A percentile compares a stretch with the other conserved stretches of the same genome.
Evolutionary conservation across 1,140 invertebrate genomes (phyloP).

Genomic region (Drosophila nikananu): DNA sequence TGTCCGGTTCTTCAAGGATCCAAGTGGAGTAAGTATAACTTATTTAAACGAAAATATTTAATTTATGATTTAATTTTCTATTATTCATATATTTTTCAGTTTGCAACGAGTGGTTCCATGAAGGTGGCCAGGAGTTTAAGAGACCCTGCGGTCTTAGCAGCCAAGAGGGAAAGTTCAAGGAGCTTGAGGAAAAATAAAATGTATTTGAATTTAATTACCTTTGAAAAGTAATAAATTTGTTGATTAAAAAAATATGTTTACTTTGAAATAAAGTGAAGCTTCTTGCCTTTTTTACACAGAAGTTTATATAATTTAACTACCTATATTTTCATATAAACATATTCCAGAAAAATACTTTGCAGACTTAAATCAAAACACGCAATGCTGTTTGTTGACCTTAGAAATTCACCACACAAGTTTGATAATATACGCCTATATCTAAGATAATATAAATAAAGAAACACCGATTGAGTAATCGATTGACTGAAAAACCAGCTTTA

Average conservation of each 20-base stretch:
- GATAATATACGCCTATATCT: background rate
- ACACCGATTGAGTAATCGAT: background rate
- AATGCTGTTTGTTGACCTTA: background rate
- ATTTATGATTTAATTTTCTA: conserved; percentile 87
- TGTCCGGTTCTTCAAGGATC: conserved; percentile 98
- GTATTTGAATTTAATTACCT: background rate
- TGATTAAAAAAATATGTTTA: background rate
- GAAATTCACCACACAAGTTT: conserved; percentile 2
- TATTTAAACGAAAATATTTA: background rate
- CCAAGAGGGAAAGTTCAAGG: conserved; percentile 28
- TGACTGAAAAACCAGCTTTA: conserved; percentile 8
- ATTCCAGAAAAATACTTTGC: background rate
- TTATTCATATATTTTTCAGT: conserved; percentile 86
- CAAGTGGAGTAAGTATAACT: conserved; percentile 92
- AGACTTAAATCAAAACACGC: background rate
- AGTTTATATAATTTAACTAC: background rate
- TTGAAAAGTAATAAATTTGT: no score
- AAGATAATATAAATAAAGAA: background rate
- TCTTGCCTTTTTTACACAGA: no score
- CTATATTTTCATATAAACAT: background rate
- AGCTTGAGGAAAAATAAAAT: conserved; percentile 20
- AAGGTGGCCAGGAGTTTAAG: conserved; percentile 93
- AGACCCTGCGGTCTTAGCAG: conserved; percentile 89
- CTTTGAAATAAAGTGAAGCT: background rate
- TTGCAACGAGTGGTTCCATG: conserved; percentile 97